These are phyloP conservation scores for Cheilosia impressa DNA, from an alignment of 2,888 invertebrate genomes.

Conservation along the genomic window DNA sequence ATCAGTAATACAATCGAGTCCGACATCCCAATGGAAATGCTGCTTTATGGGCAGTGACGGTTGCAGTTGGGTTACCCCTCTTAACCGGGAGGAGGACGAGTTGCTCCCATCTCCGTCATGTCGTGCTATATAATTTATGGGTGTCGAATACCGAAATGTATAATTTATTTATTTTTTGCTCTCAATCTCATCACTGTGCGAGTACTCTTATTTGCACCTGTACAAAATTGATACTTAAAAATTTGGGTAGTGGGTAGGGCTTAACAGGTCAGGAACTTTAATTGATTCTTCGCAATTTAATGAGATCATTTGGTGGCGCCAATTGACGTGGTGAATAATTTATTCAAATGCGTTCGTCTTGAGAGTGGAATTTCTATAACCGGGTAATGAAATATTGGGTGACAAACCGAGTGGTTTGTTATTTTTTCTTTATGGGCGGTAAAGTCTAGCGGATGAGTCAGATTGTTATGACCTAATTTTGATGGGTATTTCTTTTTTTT, in stretches of 20 bases:
- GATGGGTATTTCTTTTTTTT: too few species aligned
- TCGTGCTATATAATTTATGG: slow-evolving; percentile 29
- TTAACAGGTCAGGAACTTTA: slow-evolving; percentile 1
- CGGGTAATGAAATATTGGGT: background rate
- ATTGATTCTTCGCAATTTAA: background rate
- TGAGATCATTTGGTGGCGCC: slow-evolving; percentile 17
- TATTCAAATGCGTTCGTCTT: background rate
- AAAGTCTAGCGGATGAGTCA: too few species aligned
- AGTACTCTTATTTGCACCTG: slow-evolving; percentile 47
- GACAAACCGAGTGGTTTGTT: background rate
- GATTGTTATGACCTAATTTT: too few species aligned
- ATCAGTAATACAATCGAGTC: slow-evolving; percentile 21
- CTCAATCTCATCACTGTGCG: background rate
- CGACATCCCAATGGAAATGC: slow-evolving; percentile 45
- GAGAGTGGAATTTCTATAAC: background rate
- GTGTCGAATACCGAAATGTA: slow-evolving; percentile 5
- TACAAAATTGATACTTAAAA: slow-evolving; percentile 4
- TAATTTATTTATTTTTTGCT: slow-evolving; percentile 8
- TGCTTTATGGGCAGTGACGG: slow-evolving; percentile 12
- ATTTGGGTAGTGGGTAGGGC: background rate
- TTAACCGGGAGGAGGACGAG: background rate
- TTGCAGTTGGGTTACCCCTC: slow-evolving; percentile 7
- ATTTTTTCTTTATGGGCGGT: too few species aligned
- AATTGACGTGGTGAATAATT: slow-evolving; percentile 4
- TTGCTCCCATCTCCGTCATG: background rate